Percentiles rank a stretch among this genome's conserved stretches.
Evolutionary conservation across 1,140 invertebrate species (phyloP).

Genomic region (Himalopsyche phryganea): DNA sequence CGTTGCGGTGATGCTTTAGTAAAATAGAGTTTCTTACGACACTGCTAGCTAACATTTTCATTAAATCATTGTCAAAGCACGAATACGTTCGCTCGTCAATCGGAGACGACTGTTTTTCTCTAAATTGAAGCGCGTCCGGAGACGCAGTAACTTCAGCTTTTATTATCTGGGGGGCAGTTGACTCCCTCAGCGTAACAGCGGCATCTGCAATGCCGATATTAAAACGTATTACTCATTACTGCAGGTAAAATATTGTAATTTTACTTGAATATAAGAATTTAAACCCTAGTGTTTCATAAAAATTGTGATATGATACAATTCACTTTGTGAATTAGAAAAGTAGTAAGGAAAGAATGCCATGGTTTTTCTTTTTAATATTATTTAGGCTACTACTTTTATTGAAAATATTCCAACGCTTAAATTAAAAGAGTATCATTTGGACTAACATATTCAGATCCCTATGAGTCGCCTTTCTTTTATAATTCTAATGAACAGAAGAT

Average conservation of each 20-base stretch:
- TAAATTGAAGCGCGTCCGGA: slow-evolving; percentile 21
- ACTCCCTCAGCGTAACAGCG: slow-evolving; percentile 42
- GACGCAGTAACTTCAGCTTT: slow-evolving; percentile 30
- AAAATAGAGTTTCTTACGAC: slow-evolving; percentile 14
- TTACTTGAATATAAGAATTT: too few species aligned
- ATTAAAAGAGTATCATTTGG: too few species aligned
- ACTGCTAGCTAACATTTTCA: slow-evolving; percentile 25
- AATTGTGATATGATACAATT: too few species aligned
- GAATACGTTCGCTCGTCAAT: slow-evolving; percentile 20
- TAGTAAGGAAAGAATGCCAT: too few species aligned
- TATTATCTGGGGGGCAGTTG: slow-evolving; percentile 42
- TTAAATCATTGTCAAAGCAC: slow-evolving; percentile 27
- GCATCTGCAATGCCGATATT: slow-evolving; percentile 51
- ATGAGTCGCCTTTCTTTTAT: too few species aligned
- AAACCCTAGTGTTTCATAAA: too few species aligned
- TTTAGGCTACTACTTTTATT: too few species aligned
- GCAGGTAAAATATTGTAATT: background rate
- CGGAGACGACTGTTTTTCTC: slow-evolving; percentile 15
- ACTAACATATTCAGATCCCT: too few species aligned
- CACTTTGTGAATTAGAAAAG: too few species aligned
- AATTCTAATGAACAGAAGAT: too few species aligned
- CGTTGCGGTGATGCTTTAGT: slow-evolving; percentile 53
- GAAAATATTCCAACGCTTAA: too few species aligned
- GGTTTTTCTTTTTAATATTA: too few species aligned
- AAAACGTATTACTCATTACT: slow-evolving; percentile 28